Base-by-base conservation (phyloP, 2,113 vertebrate genomes). In the Eolophus roseicapilla region DNA sequence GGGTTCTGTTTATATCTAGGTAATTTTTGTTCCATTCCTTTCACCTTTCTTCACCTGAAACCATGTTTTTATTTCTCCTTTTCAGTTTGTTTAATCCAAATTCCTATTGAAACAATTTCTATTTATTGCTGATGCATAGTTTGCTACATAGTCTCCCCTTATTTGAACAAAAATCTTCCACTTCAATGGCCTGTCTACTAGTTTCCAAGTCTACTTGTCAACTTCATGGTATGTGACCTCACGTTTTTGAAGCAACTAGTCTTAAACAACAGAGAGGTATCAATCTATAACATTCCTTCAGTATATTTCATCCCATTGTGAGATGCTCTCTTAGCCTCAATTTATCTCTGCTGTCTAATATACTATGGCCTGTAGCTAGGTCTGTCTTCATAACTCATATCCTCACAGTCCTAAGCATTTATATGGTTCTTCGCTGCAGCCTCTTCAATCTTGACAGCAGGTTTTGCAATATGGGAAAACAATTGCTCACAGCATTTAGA, bases 301-400 rank as follows among this genome's bases (percentile, higher is more conserved):
- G 82, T 93, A 50, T 90, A 96, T 93, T 96, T 88, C 73, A 90
- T 83, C 68, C 64, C 71, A 81, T 55, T 86, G 76, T n/a, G 79
- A 94, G 86, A 93, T 90, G 90, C 76, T 86, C 93, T 88, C 92
- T 70, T 95, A 76, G 71, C 90, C 95, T 83, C 90, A 92, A 94
- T 97, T 97, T 94, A 94, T 96, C 95, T 93, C n/a, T 64, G 86
- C 82, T 94, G 85, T 90, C 85, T 95, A 93, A 95, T 88, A 94
- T 79, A 94, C 85, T 86, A 81, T 44, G 88, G 79, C 79, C 93
- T 83, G 68, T 92, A 92, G 88, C 88, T 93, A 86, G 82, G 73
- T 92, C 93, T 94, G 93, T 92, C 95, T 96, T 95, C 94, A 93
- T 96, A 97, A 96, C 88, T 95, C 93, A 92, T 88, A 96, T 88